A percentile compares a stretch with the other conserved stretches of the same genome.
phyloP scores from a whole-genome alignment of 1,140 invertebrate species.

The Hyles vespertilio region DNA sequence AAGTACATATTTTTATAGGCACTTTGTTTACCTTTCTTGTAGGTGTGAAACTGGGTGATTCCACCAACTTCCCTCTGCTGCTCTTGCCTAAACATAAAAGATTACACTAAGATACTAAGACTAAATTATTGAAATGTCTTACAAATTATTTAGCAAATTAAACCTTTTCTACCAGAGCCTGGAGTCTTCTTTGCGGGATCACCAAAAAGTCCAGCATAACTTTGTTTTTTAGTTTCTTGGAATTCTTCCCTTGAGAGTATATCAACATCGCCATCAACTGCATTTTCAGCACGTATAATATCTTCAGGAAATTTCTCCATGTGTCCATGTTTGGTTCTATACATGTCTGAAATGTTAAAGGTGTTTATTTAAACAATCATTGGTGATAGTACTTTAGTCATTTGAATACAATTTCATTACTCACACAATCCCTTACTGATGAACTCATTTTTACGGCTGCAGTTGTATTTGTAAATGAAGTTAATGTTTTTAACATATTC shows the following conservation, averaged over 20 bases:
- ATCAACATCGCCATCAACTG: slow-evolving; percentile 80
- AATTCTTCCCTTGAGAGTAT: slow-evolving; percentile 80
- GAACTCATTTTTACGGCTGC: slow-evolving; percentile 85
- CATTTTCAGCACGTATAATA: slow-evolving; percentile 81
- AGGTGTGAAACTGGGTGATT: slow-evolving; percentile 35
- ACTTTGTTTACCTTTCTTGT: slow-evolving; percentile 44
- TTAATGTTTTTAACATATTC: slow-evolving; percentile 85
- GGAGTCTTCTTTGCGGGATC: slow-evolving; percentile 60
- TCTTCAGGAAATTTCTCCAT: slow-evolving; percentile 87
- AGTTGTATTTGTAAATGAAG: slow-evolving; percentile 85
- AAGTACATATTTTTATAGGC: not conserved
- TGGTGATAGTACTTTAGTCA: too few species aligned
- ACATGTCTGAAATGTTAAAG: slow-evolving; percentile 45
- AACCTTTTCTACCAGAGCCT: slow-evolving; percentile 46
- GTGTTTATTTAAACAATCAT: too few species aligned
- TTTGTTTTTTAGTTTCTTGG: slow-evolving; percentile 77
- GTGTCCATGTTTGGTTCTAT: slow-evolving; percentile 77
- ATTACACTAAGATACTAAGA: slow-evolving; percentile 4
- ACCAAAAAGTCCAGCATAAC: slow-evolving; percentile 77
- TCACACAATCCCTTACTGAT: slow-evolving; percentile 87
- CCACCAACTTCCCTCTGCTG: slow-evolving; percentile 29
- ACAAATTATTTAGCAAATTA: not conserved
- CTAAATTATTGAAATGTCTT: slow-evolving; percentile 2
- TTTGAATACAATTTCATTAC: slow-evolving; percentile 42
- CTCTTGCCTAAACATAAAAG: slow-evolving; percentile 26